A percentile compares a stretch with the other conserved stretches of the same genome.
These are phyloP conservation scores for Meles meles DNA, from an alignment of 2,113 vertebrate genomes.

Conservation along the genomic window DNA sequence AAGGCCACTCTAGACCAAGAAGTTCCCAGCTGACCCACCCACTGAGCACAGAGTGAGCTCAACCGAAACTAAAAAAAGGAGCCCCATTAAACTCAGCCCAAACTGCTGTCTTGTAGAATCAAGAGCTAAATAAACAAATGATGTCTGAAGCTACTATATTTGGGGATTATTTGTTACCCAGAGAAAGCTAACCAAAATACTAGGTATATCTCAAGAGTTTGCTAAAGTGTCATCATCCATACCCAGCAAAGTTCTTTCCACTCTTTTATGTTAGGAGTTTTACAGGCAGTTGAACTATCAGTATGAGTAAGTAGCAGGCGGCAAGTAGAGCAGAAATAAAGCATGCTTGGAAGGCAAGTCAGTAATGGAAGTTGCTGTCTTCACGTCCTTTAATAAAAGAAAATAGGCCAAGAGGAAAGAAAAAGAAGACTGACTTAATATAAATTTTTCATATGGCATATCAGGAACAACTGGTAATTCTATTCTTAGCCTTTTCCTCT, in stretches of 20 bases:
- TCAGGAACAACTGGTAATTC: slow-evolving; percentile 46
- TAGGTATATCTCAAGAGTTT: neutral
- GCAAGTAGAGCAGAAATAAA: slow-evolving; percentile 64
- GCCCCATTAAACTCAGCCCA: neutral
- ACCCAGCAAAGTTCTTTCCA: neutral
- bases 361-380: slow-evolving; percentile 41
- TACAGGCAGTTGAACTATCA: slow-evolving; percentile 11
- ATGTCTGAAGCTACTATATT: neutral
- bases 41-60: neutral
- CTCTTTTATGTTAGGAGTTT: slow-evolving; percentile 7
- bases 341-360: neutral
- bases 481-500: slow-evolving; percentile 52
- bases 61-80: neutral
- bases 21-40: neutral
- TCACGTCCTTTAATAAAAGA: slow-evolving; percentile 51
- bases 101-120: neutral
- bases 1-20: neutral
- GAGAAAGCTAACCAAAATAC: slow-evolving; percentile 4
- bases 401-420: slow-evolving; percentile 63
- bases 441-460: slow-evolving; percentile 60
- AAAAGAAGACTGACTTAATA: slow-evolving; percentile 52
- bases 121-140: neutral
- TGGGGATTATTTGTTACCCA: neutral
- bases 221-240: neutral
- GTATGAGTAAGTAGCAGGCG: slow-evolving; percentile 48